Evolutionary conservation across 37 sponge, comb jelly and placozoan species (phyloP).

Genomic region (Axinella damicornis): DNA sequence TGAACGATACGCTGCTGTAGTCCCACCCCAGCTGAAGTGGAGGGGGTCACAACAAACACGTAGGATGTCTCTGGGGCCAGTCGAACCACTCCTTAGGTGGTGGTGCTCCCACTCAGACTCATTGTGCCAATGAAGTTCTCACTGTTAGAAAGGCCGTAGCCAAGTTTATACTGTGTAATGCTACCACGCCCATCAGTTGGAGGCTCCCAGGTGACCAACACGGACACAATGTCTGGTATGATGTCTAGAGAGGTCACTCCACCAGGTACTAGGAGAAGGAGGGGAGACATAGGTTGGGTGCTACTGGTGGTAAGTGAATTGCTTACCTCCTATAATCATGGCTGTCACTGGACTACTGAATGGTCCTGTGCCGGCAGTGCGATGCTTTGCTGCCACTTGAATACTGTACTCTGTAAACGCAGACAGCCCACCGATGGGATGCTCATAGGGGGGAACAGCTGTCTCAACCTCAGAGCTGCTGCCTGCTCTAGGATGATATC

Average conservation of each 20-base stretch:
- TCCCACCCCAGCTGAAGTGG: constrained; percentile 4
- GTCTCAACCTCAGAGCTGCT: no score
- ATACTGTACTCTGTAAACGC: constrained; percentile 24
- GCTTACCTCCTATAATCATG: constrained; percentile 32
- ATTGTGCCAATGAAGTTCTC: neutral
- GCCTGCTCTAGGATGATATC: no score
- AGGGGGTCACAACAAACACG: neutral
- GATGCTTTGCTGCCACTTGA: constrained; percentile 30
- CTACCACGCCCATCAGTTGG: neutral
- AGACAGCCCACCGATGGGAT: neutral
- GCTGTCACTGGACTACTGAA: constrained; percentile 5
- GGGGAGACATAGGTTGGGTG: neutral
- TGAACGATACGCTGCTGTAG: neutral
- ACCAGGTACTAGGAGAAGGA: constrained; percentile 30
- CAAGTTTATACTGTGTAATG: constrained; percentile 38
- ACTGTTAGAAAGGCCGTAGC: neutral
- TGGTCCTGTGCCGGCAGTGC: constrained; percentile 1
- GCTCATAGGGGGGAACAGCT: neutral
- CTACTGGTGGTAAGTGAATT: neutral
- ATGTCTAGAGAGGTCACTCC: neutral
- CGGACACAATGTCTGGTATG: constrained; percentile 31
- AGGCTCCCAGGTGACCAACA: constrained; percentile 30
- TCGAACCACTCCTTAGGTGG: constrained; percentile 5
- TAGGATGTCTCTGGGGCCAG: constrained; percentile 16
- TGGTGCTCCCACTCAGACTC: neutral